These are phyloP conservation scores for Trichopria drosophilae DNA, from an alignment of 2,888 invertebrate genomes.

Conservation along the genomic window DNA sequence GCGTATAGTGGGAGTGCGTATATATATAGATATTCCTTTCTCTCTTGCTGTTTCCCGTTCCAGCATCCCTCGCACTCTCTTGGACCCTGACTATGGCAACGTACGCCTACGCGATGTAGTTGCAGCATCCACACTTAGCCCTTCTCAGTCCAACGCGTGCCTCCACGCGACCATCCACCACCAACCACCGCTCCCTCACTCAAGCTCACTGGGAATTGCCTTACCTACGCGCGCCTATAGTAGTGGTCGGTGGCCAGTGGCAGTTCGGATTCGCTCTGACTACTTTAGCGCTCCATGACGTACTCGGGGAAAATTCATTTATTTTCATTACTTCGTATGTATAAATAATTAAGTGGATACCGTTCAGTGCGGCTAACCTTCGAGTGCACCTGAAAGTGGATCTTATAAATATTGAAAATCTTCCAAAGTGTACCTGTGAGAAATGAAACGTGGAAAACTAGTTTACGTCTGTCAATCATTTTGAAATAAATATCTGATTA, in stretches of 20 bases:
- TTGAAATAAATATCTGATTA: not conserved
- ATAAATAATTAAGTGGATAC: too few species aligned
- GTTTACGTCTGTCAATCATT: too few species aligned
- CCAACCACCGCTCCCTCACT: slow-evolving; percentile 46
- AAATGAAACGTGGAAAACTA: too few species aligned
- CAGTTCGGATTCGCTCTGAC: too few species aligned
- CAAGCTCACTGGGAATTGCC: slow-evolving; percentile 35
- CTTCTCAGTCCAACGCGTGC: slow-evolving; percentile 58
- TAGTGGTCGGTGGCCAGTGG: slow-evolving; percentile 33
- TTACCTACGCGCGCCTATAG: slow-evolving; percentile 27
- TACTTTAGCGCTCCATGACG: too few species aligned
- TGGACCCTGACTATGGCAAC: slow-evolving; percentile 42
- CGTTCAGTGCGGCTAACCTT: too few species aligned
- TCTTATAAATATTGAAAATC: too few species aligned
- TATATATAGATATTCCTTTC: too few species aligned
- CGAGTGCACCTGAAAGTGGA: too few species aligned
- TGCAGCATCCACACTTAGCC: slow-evolving; percentile 57
- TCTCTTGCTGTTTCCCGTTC: slow-evolving; percentile 36
- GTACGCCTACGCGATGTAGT: slow-evolving; percentile 56
- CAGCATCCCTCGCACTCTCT: slow-evolving; percentile 23
- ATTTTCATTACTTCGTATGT: too few species aligned
- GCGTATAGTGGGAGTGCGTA: slow-evolving; percentile 28
- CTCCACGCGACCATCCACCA: slow-evolving; percentile 59
- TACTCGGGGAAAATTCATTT: too few species aligned
- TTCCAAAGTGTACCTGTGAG: too few species aligned